Conservation (phyloP, 2,797 vertebrate species). For the Hypotaenidia okinawae region DNA sequence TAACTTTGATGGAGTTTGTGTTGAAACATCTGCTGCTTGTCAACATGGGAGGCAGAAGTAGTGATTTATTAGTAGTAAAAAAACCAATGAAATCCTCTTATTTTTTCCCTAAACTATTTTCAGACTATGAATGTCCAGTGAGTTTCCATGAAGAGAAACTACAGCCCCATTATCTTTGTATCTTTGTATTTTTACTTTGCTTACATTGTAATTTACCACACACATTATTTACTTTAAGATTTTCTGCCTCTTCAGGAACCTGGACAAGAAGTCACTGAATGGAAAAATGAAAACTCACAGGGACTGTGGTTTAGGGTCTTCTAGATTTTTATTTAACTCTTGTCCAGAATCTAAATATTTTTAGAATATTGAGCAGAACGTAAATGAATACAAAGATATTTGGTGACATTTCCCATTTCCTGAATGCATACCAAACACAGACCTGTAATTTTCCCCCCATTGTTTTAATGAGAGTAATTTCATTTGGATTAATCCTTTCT, state of each 20-base stretch:
- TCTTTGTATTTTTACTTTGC: background rate
- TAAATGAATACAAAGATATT: background rate
- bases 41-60: conserved; percentile 36
- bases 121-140: background rate
- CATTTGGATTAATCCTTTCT: background rate
- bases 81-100: background rate
- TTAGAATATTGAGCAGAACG: background rate
- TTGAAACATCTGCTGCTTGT: conserved; percentile 52
- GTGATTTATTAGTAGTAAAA: conserved; percentile 35
- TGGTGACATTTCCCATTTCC: background rate
- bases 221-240: background rate
- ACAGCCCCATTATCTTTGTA: background rate
- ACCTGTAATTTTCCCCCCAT: background rate
- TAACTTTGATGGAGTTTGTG: conserved; percentile 57
- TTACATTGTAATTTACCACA: background rate
- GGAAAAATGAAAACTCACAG: background rate
- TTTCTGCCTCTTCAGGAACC: background rate
- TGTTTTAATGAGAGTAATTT: background rate
- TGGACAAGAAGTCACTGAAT: background rate
- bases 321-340: background rate
- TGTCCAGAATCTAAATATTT: background rate
- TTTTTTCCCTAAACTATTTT: background rate
- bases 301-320: background rate
- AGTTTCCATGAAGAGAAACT: background rate
- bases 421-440: background rate